Evolutionary conservation across 2,888 invertebrate genomes (phyloP), one percentile per base, ranked within the genome.

Genomic region (Odontocolon sp.): DNA sequence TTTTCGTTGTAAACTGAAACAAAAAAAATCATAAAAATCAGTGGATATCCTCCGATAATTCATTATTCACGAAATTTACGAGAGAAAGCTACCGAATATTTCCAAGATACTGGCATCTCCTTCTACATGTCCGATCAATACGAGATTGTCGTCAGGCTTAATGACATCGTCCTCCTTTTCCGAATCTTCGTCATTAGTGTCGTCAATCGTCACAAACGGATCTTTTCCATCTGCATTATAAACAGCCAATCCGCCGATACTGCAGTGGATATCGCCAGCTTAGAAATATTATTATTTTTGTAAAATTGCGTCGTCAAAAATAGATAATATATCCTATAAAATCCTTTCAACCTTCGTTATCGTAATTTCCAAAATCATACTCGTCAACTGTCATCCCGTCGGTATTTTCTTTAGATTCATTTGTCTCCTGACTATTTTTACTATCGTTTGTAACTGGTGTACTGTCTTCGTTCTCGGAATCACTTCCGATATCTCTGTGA

Each of bases 101-200:
- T 98, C 98, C 81, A 99, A 91, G 54, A 95, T 92, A 86, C 96
- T 96, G 9, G 96, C 94, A 91, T 97, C 97, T 82, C 95, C 96
- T 83, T 96, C 95, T 0, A 97, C 96, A 87, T 95, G 96, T 0
- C 97, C 98, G 0, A 96, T 94, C 9, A 97, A 91, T 18, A 99
- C 92, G 18, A 99, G 92, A 91, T 99, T 99, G 89, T 99, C 99
- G 75, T 93, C 94, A 0, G 95, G 93, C 89, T 96, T 96, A 52
- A 99, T 96, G 47, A 95, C 92, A 87, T 97, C 96, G 90, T 99
- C 97, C 84, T 98, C 98, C 83, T 95, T 95, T 84, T 98, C 96
- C 31, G 96, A 96, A 86, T 94, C 93, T 26, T 91, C 91, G 76
- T 92, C 92, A 23, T 88, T 85, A 28, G 79, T 82, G 2, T 87